These are phyloP conservation scores for Schizothorax lantsangensis DNA, from an alignment of 2,797 vertebrate species.

Conservation along the genomic window DNA sequence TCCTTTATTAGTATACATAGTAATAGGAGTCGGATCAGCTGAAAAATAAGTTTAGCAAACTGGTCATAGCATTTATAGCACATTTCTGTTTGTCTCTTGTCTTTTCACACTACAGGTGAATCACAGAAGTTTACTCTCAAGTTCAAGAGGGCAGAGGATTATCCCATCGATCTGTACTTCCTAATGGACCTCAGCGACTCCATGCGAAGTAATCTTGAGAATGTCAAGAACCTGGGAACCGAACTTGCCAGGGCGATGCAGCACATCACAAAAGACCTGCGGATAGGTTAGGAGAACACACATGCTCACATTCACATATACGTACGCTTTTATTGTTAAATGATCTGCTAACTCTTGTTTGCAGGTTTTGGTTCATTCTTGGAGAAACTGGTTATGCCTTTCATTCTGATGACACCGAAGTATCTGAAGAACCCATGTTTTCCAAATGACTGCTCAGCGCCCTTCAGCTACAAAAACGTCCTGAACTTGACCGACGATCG, in stretches of 20 bases:
- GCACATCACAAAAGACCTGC: constrained; percentile 91
- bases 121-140: constrained; percentile 88
- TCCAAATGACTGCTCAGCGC: constrained; percentile 89
- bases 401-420: constrained; percentile 91
- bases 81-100: not conserved
- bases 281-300: constrained; percentile 82
- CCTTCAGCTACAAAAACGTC: constrained; percentile 98
- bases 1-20: not conserved
- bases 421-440: constrained; percentile 89
- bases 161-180: constrained; percentile 96
- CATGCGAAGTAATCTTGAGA: constrained; percentile 95
- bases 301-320: not conserved
- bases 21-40: not conserved
- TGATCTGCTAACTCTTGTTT: not conserved
- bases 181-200: constrained; percentile 97
- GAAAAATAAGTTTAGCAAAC: not conserved
- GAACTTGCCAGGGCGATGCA: constrained; percentile 90
- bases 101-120: constrained; percentile 79
- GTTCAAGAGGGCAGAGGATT: constrained; percentile 95
- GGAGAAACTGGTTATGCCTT: constrained; percentile 97
- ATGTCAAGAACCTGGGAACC: constrained; percentile 95
- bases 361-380: constrained; percentile 96
- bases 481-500: constrained; percentile 87
- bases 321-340: not conserved
- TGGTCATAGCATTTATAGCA: not conserved